Evolutionary conservation across 2,797 vertebrate species (phyloP), one percentile per base, ranked within the genome.

Genomic region (Malacoctenus gilli): DNA sequence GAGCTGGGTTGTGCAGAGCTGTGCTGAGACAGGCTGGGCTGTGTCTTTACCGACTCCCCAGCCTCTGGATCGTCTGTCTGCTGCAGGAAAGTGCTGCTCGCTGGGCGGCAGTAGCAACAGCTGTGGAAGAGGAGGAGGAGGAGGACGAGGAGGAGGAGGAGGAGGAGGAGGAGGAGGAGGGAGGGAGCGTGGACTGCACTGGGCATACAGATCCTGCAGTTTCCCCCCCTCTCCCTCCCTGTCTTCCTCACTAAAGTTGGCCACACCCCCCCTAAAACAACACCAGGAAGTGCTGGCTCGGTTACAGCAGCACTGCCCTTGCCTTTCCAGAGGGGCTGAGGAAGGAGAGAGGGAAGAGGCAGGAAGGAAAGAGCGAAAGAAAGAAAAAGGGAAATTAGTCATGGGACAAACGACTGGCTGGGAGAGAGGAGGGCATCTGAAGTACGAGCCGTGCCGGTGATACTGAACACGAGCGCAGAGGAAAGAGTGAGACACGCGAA

Each of bases 271-370:
- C 75, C 72, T 48, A 72, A 77, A 85, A 86, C 80, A 82, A 88
- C 82, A 91, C 85, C 86, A 90, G 90, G 91, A 92, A 91, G 87
- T 88, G 75, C 76, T 88, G 66, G 60, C 72, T 87, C 80, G 73
- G 62, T 84, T 84, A 78, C 75, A 85, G 82, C 85, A 77, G 62
- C 42, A 58, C 75, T 82, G 68, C 76, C 77, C 79, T 82, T 81
- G 79, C 59, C 51, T 82, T 47, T 63, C 40, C 59, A 75, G 48
- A 40, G 72, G 68, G 38, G 50, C 72, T 62, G 62, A 72, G 72
- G 76, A 66, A 66, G 39, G 66, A 63, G 41, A 63, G 56, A 64
- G 38, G 34, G 39, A 78, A 46, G 56, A 68, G 51, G 67, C 50
- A 70, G 40, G 41, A 72, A 60, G 55, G 44, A 69, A 61, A 61